These are phyloP conservation scores for Ambastaia sidthimunki DNA, from an alignment of 2,797 vertebrate genomes.

Conservation along the genomic window DNA sequence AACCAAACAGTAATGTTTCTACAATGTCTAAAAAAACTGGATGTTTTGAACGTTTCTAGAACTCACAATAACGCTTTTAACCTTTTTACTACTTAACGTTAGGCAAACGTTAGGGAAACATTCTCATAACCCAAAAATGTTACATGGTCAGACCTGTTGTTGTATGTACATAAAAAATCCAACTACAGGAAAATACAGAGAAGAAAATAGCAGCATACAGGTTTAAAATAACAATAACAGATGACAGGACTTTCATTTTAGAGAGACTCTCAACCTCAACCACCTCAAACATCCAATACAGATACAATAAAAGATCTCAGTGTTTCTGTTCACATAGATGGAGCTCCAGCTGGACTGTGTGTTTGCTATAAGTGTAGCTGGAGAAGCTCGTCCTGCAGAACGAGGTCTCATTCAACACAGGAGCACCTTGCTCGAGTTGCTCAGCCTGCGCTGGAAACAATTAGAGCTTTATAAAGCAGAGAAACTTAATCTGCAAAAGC, in stretches of 20 bases:
- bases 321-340: neutral
- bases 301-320: neutral
- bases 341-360: neutral
- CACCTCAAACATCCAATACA: neutral
- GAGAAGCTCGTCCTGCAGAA: slow-evolving; percentile 55
- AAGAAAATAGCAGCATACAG: neutral
- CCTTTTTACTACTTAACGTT: too few relatives aligned
- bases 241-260: neutral
- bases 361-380: neutral
- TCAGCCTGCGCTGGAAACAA: slow-evolving; percentile 59
- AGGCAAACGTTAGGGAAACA: too few relatives aligned
- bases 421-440: slow-evolving; percentile 11
- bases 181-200: too few relatives aligned
- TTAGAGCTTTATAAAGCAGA: slow-evolving; percentile 67
- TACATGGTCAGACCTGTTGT: too few relatives aligned
- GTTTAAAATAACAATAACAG: neutral
- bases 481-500: slow-evolving; percentile 71
- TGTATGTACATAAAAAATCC: too few relatives aligned
- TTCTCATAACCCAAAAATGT: too few relatives aligned
- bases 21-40: too few relatives aligned
- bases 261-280: neutral
- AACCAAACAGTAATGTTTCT: too few relatives aligned
- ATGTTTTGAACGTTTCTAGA: too few relatives aligned
- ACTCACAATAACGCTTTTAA: too few relatives aligned
- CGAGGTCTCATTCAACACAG: slow-evolving; percentile 60